Percentiles rank a stretch among this genome's conserved stretches.
These are phyloP conservation scores for Pachyuromys duprasi DNA, from an alignment of 2,797 vertebrate genomes.

Conservation along the genomic window DNA sequence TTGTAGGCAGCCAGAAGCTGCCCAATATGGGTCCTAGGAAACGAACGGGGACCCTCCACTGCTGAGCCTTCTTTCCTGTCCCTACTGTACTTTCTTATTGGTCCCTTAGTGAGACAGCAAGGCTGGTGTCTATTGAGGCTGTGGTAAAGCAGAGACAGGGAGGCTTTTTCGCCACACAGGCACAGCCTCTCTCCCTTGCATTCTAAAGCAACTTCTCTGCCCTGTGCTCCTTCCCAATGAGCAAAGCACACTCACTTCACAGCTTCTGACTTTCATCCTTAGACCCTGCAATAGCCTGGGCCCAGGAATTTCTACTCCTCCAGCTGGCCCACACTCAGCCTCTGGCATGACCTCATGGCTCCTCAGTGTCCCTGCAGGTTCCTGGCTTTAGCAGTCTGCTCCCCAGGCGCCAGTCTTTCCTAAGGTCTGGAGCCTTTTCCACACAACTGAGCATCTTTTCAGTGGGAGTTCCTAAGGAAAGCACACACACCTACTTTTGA, in stretches of 20 bases:
- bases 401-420: fast-evolving
- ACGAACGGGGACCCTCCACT: neutral
- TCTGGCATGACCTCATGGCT: too few species aligned
- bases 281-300: neutral
- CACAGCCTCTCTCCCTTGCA: neutral
- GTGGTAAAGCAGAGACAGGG: neutral
- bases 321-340: fast-evolving
- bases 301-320: too few species aligned
- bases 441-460: neutral
- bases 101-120: neutral
- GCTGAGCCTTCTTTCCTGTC: too few species aligned
- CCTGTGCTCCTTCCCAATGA: too few species aligned
- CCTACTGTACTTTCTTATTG: neutral
- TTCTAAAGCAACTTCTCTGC: fast-evolving
- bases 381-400: too few species aligned
- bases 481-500: too few species aligned
- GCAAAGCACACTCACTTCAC: neutral
- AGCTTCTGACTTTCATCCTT: neutral
- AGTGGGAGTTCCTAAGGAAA: too few species aligned
- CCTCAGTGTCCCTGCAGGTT: neutral
- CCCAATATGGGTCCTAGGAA: neutral
- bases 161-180: neutral
- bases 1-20: neutral
- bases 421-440: fast-evolving
- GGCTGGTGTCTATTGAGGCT: neutral